A percentile compares a stretch with the other conserved stretches of the same genome.
These are phyloP conservation scores for Stegophylla sp. DNA, from an alignment of 2,888 invertebrate genomes.

Conservation along the genomic window DNA sequence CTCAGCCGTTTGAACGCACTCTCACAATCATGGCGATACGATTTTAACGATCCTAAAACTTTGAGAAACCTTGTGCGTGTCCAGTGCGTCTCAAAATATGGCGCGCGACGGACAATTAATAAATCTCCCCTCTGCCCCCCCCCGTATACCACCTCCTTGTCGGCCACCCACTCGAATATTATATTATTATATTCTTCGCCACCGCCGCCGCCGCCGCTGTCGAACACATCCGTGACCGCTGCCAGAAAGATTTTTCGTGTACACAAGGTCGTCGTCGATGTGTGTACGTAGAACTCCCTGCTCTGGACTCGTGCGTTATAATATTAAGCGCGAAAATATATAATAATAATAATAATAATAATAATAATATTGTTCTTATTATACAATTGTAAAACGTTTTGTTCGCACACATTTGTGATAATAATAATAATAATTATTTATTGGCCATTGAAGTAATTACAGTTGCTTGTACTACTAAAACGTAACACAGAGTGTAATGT, in stretches of 20 bases:
- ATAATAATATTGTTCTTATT: no score
- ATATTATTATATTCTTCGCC: no score
- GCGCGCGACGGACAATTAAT: constrained; percentile 27
- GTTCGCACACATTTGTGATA: neutral
- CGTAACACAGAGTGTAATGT: no score
- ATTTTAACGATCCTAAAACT: neutral
- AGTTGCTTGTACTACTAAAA: no score
- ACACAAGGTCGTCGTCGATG: constrained; percentile 33
- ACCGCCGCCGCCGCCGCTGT: neutral
- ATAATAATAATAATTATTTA: no score
- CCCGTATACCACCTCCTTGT: neutral
- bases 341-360: no score
- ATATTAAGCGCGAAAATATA: constrained; percentile 35
- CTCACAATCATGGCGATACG: neutral
- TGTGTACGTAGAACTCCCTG: constrained; percentile 9
- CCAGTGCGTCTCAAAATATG: constrained; percentile 27
- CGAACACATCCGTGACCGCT: constrained; percentile 30
- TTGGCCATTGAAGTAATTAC: no score
- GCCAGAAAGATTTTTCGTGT: constrained; percentile 31
- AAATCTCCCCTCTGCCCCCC: neutral
- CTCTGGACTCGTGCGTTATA: neutral
- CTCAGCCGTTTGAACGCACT: neutral
- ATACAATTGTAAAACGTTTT: constrained; percentile 5
- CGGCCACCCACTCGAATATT: constrained; percentile 19
- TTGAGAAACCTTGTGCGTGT: constrained; percentile 23